Conservation (phyloP, 1,140 invertebrate genomes). For the Dreissena rostriformis region DNA sequence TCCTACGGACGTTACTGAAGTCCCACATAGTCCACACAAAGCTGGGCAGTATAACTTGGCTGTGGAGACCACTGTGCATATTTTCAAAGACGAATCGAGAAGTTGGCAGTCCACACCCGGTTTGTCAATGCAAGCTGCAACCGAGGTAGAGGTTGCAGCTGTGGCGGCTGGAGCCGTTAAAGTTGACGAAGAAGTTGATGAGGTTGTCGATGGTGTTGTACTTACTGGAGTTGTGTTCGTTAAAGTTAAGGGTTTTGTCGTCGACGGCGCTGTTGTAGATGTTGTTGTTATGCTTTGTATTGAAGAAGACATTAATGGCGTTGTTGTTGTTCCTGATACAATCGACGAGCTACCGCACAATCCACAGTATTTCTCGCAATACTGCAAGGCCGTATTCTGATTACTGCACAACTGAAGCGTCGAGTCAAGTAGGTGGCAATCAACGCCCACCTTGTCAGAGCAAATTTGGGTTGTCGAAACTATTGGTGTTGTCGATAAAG, state of each 20-base stretch:
- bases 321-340: neutral
- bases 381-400: constrained; percentile 1
- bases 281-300: neutral
- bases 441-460: constrained; percentile 7
- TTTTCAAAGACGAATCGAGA: neutral
- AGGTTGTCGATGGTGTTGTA: neutral
- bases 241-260: neutral
- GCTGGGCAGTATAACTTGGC: neutral
- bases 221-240: neutral
- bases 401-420: constrained; percentile 21
- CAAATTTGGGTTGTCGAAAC: constrained; percentile 19
- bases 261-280: neutral
- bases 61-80: neutral
- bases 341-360: constrained; percentile 19
- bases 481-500: neutral
- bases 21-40: neutral
- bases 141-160: neutral
- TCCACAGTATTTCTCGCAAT: constrained; percentile 23
- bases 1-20: neutral
- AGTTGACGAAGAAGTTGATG: neutral
- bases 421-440: constrained; percentile 6
- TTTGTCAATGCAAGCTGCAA: neutral
- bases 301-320: neutral
- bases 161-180: neutral
- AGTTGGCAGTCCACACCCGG: neutral